A percentile compares a stretch with the other conserved stretches of the same genome.
Conservation (phyloP, 2,888 invertebrate genomes). For the Epistrophe eligans region DNA sequence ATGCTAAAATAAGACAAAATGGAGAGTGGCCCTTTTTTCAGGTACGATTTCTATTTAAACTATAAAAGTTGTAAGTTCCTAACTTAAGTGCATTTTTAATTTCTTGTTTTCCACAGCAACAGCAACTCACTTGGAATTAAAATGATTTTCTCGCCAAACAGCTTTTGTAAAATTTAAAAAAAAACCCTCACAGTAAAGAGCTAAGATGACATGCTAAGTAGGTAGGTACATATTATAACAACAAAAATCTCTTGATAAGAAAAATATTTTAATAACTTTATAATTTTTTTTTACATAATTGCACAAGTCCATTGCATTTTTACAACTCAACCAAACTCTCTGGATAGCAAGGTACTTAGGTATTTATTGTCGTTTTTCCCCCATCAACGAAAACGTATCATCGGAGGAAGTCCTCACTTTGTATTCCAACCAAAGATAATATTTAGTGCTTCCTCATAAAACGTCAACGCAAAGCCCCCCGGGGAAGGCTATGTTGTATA, state of each 20-base stretch:
- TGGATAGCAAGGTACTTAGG: too few relatives aligned
- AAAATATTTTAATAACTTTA: conserved; percentile 33
- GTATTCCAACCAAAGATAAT: conserved; percentile 31
- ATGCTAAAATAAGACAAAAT: too few relatives aligned
- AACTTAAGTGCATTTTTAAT: neutral
- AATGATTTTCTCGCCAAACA: conserved; percentile 29
- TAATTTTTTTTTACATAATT: conserved; percentile 25
- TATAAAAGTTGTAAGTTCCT: neutral
- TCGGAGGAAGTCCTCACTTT: conserved; percentile 26
- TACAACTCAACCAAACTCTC: neutral
- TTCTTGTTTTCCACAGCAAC: neutral
- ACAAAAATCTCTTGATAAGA: conserved; percentile 16
- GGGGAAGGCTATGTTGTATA: conserved; percentile 8
- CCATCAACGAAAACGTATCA: neutral
- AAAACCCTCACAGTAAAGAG: neutral
- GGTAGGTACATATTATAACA: too few relatives aligned
- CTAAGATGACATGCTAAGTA: neutral
- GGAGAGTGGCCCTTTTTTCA: too few relatives aligned
- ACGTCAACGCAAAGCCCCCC: conserved; percentile 37
- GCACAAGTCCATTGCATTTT: conserved; percentile 24
- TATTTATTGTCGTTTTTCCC: neutral
- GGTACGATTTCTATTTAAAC: neutral
- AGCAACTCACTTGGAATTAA: neutral
- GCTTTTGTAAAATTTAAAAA: conserved; percentile 3
- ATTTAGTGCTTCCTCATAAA: conserved; percentile 63